These are phyloP conservation scores for Hyles euphorbiae DNA, from an alignment of 1,140 invertebrate genomes.

Conservation along the genomic window DNA sequence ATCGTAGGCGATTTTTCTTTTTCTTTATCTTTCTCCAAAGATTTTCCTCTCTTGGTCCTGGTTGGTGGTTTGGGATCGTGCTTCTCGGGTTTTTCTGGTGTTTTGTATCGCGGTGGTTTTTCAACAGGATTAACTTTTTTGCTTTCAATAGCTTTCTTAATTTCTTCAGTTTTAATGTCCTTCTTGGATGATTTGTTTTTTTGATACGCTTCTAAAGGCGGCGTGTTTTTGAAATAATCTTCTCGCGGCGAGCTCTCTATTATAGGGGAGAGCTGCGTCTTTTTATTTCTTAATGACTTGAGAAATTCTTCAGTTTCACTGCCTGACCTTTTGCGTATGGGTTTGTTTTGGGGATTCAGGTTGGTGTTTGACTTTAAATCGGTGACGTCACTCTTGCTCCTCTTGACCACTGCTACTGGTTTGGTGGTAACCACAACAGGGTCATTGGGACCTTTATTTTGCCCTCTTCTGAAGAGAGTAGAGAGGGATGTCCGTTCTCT, in stretches of 20 bases:
- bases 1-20: conserved; percentile 55
- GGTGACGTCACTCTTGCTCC: conserved; percentile 84
- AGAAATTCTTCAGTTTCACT: conserved; percentile 74
- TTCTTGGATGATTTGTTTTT: conserved; percentile 52
- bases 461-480: conserved; percentile 76
- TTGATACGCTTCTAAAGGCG: conserved; percentile 54
- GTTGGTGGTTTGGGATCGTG: conserved; percentile 57
- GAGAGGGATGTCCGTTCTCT: conserved; percentile 76
- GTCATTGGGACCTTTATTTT: conserved; percentile 55
- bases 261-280: conserved; percentile 85
- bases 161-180: conserved; percentile 32
- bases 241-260: conserved; percentile 81
- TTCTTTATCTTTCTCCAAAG: conserved; percentile 47
- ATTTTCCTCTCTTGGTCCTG: conserved; percentile 55
- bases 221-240: conserved; percentile 79
- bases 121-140: conserved; percentile 72
- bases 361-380: conserved; percentile 74
- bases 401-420: conserved; percentile 65
- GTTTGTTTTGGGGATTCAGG: conserved; percentile 50
- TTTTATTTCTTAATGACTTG: conserved; percentile 74
- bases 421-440: conserved; percentile 64
- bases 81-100: conserved; percentile 53
- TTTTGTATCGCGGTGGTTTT: conserved; percentile 67
- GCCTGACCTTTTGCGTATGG: conserved; percentile 69
- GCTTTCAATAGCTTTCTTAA: conserved; percentile 26